Evolutionary conservation across 2,113 vertebrate genomes (phyloP).

Genomic region (Tragulus kanchil): DNA sequence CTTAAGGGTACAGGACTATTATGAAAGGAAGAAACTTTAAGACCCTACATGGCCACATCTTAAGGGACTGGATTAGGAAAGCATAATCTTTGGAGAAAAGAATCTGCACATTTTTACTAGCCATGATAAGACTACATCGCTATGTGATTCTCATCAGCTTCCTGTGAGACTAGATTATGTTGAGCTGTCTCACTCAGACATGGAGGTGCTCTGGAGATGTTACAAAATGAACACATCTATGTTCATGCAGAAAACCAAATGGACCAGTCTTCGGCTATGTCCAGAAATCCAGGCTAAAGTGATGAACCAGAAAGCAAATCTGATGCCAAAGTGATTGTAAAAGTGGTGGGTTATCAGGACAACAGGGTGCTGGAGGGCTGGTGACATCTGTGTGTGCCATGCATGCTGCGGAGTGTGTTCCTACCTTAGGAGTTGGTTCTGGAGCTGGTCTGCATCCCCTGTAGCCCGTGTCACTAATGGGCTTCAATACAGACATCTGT

Average conservation of each 20-base stretch:
- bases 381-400: fast-evolving
- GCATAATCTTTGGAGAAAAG: neutral
- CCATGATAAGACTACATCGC: neutral
- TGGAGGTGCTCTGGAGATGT: neutral
- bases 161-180: neutral
- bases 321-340: neutral
- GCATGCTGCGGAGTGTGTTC: fast-evolving
- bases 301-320: neutral
- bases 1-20: neutral
- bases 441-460: fast-evolving
- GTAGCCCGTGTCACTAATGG: neutral
- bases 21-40: slow-evolving; percentile 45
- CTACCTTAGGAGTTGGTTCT: neutral
- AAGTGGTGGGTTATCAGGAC: neutral
- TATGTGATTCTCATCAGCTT: neutral
- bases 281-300: neutral
- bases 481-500: neutral
- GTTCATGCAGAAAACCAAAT: neutral
- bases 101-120: neutral
- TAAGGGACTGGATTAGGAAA: neutral
- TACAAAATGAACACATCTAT: neutral
- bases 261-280: neutral
- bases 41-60: neutral
- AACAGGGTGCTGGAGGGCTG: neutral
- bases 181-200: neutral